Evolutionary conservation across 1,140 invertebrate species (phyloP).

Genomic region (Hypsibius dujardini): DNA sequence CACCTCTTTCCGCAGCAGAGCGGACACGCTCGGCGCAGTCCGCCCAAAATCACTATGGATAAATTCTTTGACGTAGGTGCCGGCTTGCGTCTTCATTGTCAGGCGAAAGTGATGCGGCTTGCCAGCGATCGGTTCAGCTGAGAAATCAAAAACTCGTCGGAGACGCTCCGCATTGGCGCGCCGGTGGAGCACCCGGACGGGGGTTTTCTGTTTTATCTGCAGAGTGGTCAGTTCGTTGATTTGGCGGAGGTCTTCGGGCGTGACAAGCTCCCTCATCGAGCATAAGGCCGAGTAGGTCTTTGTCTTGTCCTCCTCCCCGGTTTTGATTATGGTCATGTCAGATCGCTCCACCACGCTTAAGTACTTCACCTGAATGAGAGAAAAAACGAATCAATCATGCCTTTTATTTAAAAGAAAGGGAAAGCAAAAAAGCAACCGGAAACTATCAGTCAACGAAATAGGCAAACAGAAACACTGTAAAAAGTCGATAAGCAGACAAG

Average conservation of each 20-base stretch:
- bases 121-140: conserved; percentile 30
- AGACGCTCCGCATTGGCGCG: conserved; percentile 47
- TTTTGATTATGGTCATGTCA: conserved; percentile 52
- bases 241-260: conserved; percentile 35
- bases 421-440: too few species aligned
- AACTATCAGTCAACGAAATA: too few species aligned
- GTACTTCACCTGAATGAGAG: background rate
- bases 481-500: too few species aligned
- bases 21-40: conserved; percentile 52
- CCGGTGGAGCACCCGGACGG: conserved; percentile 56
- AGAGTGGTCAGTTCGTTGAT: conserved; percentile 37
- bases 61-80: conserved; percentile 92
- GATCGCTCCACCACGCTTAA: conserved; percentile 31
- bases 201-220: conserved; percentile 39
- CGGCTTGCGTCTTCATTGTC: conserved; percentile 63
- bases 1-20: conserved; percentile 39
- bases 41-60: conserved; percentile 82
- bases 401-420: too few species aligned
- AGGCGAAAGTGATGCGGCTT: conserved; percentile 45
- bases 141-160: conserved; percentile 45
- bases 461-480: too few species aligned
- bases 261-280: conserved; percentile 34
- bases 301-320: conserved; percentile 63
- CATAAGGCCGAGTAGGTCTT: conserved; percentile 68
- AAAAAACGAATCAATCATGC: too few species aligned